Conservation (phyloP, 2,797 vertebrate species). For the Mycteria americana region DNA sequence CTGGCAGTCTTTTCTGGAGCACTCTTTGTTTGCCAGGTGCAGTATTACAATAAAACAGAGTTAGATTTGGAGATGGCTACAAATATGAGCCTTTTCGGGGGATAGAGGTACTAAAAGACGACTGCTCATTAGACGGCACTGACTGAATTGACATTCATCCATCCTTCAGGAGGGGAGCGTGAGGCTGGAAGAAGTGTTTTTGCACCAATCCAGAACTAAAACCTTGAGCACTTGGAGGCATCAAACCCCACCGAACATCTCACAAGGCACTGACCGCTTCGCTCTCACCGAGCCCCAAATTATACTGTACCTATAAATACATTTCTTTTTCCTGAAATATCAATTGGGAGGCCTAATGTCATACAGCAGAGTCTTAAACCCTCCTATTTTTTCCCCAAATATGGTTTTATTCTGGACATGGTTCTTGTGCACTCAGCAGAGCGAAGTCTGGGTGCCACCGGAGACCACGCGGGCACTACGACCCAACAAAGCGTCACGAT, state of each 20-base stretch:
- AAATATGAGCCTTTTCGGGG: background rate
- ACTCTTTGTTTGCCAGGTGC: background rate
- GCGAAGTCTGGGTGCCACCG: background rate
- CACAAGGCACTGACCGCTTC: background rate
- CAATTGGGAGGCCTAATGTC: background rate
- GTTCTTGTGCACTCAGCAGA: background rate
- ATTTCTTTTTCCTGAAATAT: background rate
- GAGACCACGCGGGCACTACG: accelerated
- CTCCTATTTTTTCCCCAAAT: background rate
- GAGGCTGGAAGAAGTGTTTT: background rate
- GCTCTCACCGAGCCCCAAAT: background rate
- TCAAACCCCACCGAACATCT: background rate
- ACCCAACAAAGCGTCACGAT: accelerated
- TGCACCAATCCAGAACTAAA: background rate
- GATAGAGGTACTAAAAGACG: background rate
- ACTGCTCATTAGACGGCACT: background rate
- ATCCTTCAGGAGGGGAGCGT: background rate
- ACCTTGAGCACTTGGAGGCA: background rate
- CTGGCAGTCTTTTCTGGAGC: background rate
- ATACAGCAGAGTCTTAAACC: background rate
- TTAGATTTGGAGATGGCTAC: background rate
- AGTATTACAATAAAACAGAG: background rate
- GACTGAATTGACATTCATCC: background rate
- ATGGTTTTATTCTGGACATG: background rate
- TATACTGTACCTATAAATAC: background rate